Evolutionary conservation across 2,113 vertebrate genomes (phyloP), one percentile per base, ranked within the genome.

Genomic region (Mohoua ochrocephala): DNA sequence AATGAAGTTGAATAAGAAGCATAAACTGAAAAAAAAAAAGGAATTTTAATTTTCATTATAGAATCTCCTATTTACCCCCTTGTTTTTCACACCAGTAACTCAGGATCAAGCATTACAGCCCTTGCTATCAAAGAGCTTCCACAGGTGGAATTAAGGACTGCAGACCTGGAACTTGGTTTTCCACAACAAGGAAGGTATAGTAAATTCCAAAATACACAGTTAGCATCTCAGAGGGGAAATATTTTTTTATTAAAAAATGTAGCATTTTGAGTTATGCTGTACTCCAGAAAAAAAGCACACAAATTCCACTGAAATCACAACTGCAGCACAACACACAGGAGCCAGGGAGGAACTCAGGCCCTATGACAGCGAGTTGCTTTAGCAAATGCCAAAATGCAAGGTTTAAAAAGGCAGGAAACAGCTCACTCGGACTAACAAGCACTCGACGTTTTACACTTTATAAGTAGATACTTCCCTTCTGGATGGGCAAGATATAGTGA

Each of bases 1-100:
- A 97, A 97, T 84, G 60, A 78, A 95, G 81, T 56, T 96, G 84
- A 81, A 82, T 94, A 96, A 95, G 52, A 91, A 94, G 93, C 91
- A 96, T 69, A 95, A 96, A 91, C 83, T 90, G 89, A 95, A 96
- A 68, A 57, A 83, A 84, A 87, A 96, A 24, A 84, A n/a, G n/a
- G 2, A 81, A 82, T 37, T 95, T 84, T 44, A 35, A 90, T 73
- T 91, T 91, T 50, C 30, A 57, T 92, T 78, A 93, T 2, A 77
- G 83, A 86, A 82, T 64, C 37, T 92, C 92, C 15, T 33, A 76
- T 64, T 90, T 84, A 82, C 33, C 28, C 23, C 53, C 27, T 63
- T 86, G 28, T 42, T 92, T 76, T 74, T 79, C 67, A 92, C 19
- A 86, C 5, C 6, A 3, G 19, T 5, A 83, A 35, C 30, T 73